Percentiles rank a stretch among this genome's conserved stretches.
Conservation (phyloP, 2,113 vertebrate species). For the Casuarius casuarius region DNA sequence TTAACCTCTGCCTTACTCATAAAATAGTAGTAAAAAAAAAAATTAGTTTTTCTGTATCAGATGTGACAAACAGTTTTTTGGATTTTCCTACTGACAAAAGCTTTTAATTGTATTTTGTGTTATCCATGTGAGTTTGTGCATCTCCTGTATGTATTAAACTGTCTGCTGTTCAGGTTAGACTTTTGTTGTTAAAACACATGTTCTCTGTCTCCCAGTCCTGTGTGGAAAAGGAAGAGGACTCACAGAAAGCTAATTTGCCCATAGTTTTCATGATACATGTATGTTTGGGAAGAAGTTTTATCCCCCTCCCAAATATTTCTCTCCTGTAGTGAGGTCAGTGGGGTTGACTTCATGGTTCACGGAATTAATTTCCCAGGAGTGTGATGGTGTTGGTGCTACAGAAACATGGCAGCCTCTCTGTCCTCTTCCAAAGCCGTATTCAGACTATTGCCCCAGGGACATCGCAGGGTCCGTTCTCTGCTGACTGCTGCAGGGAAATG, state of each 20-base stretch:
- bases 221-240: not conserved
- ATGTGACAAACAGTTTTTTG: not conserved
- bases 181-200: not conserved
- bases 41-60: not conserved
- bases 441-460: not conserved
- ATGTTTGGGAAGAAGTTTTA: not conserved
- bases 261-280: not conserved
- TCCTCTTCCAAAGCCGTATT: not conserved
- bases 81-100: not conserved
- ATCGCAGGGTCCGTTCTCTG: not conserved
- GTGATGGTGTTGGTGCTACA: not conserved
- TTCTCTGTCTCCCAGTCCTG: not conserved
- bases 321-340: not conserved
- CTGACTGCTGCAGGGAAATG: not conserved
- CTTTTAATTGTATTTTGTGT: not conserved
- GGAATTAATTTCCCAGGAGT: not conserved
- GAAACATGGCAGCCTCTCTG: not conserved
- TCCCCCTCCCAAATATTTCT: not conserved
- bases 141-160: not conserved
- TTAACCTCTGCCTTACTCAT: not conserved
- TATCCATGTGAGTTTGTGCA: not conserved
- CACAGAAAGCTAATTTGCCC: not conserved
- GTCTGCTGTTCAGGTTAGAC: not conserved
- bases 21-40: not conserved
- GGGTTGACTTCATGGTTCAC: rapidly evolving